Evolutionary conservation across 2,113 vertebrate genomes (phyloP).

Genomic region (Actinemys pallida): DNA sequence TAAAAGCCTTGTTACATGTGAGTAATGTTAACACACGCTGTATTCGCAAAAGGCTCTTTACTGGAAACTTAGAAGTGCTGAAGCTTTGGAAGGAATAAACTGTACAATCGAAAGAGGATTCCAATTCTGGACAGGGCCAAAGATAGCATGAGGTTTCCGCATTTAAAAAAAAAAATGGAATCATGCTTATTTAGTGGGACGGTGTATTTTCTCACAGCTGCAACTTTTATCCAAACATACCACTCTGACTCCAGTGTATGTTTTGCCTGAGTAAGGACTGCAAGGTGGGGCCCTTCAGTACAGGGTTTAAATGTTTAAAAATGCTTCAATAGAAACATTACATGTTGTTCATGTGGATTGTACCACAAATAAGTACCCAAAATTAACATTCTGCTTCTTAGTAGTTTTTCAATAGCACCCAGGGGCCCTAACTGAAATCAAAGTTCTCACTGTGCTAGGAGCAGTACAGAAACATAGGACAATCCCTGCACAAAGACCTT

Average conservation of each 20-base stretch:
- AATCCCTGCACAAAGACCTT: neutral
- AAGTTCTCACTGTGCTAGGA: neutral
- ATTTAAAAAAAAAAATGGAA: neutral
- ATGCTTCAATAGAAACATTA: neutral
- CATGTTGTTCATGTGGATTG: neutral
- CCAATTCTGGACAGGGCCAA: neutral
- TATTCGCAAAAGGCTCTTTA: constrained; percentile 56
- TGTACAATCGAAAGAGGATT: neutral
- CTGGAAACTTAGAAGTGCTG: constrained; percentile 46
- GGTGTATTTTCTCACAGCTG: neutral
- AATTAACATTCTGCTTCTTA: fast-evolving
- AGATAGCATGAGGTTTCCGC: neutral
- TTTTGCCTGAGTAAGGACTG: neutral
- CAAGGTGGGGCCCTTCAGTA: neutral
- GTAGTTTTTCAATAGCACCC: neutral
- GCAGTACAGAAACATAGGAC: neutral
- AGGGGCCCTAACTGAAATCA: neutral
- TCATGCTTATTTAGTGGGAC: neutral
- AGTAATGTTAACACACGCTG: constrained; percentile 70
- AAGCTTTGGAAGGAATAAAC: constrained; percentile 14
- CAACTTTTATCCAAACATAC: neutral
- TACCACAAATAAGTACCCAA: fast-evolving
- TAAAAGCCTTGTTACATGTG: constrained; percentile 72
- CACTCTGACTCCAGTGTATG: neutral
- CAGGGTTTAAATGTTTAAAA: neutral